Evolutionary conservation across 2,888 invertebrate genomes (phyloP).

Genomic region (Pseudococcus viburni): DNA sequence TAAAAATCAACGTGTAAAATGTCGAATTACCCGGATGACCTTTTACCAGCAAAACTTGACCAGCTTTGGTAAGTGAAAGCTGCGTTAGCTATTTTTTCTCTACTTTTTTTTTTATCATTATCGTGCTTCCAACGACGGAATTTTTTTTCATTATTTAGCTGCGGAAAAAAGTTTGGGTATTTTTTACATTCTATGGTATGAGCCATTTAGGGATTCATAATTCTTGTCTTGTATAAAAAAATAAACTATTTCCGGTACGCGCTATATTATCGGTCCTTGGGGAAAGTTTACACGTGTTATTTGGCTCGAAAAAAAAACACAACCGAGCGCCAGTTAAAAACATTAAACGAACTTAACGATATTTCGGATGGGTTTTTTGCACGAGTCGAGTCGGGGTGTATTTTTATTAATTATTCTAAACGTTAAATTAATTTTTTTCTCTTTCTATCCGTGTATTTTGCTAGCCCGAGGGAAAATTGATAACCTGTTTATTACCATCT

Average conservation of each 20-base stretch:
- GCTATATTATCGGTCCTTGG: constrained; percentile 51
- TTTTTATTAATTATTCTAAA: constrained; percentile 58
- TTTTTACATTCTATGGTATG: constrained; percentile 7
- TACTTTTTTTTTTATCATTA: too few relatives aligned
- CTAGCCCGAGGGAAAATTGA: constrained; percentile 20
- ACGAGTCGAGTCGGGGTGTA: background rate
- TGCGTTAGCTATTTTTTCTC: background rate
- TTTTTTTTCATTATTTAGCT: constrained; percentile 51
- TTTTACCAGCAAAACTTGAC: constrained; percentile 3
- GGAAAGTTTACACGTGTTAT: constrained; percentile 58
- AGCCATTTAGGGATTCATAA: constrained; percentile 54
- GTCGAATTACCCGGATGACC: constrained; percentile 35
- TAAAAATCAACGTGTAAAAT: constrained; percentile 47
- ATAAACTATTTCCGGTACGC: constrained; percentile 40
- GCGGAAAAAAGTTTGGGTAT: background rate
- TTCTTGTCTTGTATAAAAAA: constrained; percentile 55
- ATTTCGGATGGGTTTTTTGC: constrained; percentile 28
- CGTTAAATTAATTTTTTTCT: constrained; percentile 38
- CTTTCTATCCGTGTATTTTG: background rate
- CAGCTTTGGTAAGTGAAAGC: background rate
- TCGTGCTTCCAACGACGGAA: background rate
- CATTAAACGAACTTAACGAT: constrained; percentile 50
- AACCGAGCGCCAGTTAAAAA: constrained; percentile 39
- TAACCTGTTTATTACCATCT: constrained; percentile 25
- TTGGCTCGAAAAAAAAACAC: constrained; percentile 36